Conservation (phyloP, 37 sponge, comb jelly and placozoan genomes). For the Diacarnus erythraeanus region DNA sequence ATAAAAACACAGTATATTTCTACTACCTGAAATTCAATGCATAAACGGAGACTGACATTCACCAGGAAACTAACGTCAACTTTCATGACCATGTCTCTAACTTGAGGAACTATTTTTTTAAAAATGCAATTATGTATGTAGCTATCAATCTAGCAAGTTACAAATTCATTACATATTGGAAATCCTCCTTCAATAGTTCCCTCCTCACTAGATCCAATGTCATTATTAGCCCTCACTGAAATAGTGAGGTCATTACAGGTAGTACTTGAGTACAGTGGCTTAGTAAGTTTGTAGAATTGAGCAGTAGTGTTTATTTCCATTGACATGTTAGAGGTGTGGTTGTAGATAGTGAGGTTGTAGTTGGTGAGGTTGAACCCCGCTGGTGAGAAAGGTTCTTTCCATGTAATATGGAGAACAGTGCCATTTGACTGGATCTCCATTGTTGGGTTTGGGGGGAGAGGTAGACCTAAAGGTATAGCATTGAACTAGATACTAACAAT, state of each 20-base stretch:
- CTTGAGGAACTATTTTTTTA: background rate
- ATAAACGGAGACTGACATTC: background rate
- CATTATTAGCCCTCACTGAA: background rate
- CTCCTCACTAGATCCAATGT: background rate
- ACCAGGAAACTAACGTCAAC: background rate
- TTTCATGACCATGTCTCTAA: background rate
- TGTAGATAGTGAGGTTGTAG: background rate
- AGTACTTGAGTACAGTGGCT: background rate
- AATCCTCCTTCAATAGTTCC: background rate
- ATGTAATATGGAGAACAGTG: background rate
- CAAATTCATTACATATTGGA: background rate
- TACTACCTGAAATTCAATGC: background rate
- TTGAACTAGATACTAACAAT: background rate
- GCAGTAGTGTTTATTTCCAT: too few species aligned
- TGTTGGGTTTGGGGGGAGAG: background rate
- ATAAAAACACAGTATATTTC: background rate
- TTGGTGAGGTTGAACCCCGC: background rate
- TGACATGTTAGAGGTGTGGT: background rate
- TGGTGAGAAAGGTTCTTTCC: background rate
- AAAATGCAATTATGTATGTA: too few species aligned
- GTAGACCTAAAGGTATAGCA: too few species aligned
- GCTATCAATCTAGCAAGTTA: too few species aligned
- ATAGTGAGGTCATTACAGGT: background rate
- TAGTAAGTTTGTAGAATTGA: background rate
- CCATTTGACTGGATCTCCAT: background rate